Evolutionary conservation across 1,140 invertebrate species (phyloP).

Genomic region (Plodia interpunctella): DNA sequence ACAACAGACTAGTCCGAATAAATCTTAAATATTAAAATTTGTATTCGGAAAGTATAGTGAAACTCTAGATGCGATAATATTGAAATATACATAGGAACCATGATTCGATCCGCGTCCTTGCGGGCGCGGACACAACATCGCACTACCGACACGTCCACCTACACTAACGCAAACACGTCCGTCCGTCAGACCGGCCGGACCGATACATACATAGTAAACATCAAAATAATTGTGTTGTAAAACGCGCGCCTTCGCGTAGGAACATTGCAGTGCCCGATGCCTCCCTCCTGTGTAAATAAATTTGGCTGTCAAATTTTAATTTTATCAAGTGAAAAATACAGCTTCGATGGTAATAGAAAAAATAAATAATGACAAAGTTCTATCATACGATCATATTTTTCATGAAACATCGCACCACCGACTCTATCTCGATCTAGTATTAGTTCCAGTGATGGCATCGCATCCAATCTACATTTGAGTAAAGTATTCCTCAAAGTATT

Average conservation of each 20-base stretch:
- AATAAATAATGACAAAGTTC: too few relatives aligned
- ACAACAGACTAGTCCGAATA: conserved; percentile 75
- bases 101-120: conserved; percentile 70
- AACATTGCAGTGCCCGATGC: not conserved
- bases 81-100: conserved; percentile 78
- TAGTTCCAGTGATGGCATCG: too few relatives aligned
- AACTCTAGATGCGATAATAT: conserved; percentile 77
- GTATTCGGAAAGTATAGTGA: conserved; percentile 76
- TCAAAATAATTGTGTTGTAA: conserved; percentile 71
- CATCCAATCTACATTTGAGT: conserved; percentile 10
- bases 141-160: conserved; percentile 67
- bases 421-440: too few relatives aligned
- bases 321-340: too few relatives aligned
- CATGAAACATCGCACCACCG: not conserved
- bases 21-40: conserved; percentile 77
- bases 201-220: conserved; percentile 40
- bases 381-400: too few relatives aligned
- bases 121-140: conserved; percentile 69
- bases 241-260: conserved; percentile 66
- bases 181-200: conserved; percentile 39
- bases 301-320: too few relatives aligned
- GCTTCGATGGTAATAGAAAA: too few relatives aligned
- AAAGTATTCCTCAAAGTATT: conserved; percentile 15
- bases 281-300: not conserved
- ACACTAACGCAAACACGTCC: conserved; percentile 62